Conservation (phyloP, 2,113 vertebrate species). For the Platysternon megacephalum region DNA sequence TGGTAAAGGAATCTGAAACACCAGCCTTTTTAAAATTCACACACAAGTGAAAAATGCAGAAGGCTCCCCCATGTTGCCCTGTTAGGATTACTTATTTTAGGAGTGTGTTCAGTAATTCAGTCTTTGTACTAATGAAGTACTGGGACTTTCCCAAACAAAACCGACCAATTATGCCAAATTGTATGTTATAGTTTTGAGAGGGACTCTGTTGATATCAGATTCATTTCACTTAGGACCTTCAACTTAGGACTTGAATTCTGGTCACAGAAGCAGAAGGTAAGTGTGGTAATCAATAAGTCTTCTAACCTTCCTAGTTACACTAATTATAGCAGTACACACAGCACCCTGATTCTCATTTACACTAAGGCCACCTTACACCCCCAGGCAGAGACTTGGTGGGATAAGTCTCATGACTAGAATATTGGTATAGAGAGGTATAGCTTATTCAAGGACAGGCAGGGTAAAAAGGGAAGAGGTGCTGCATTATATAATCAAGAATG, state of each 20-base stretch:
- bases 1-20: background rate
- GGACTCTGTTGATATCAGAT: background rate
- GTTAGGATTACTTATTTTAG: background rate
- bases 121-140: background rate
- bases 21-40: background rate
- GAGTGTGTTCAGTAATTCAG: background rate
- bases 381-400: background rate
- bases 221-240: background rate
- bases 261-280: background rate
- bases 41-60: background rate
- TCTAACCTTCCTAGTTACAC: background rate
- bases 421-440: background rate
- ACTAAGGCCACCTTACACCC: background rate
- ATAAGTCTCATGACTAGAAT: background rate
- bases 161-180: background rate
- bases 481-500: background rate
- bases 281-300: background rate
- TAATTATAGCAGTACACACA: background rate
- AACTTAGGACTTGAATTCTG: background rate
- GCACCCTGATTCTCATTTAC: background rate
- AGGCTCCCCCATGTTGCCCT: background rate
- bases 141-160: background rate
- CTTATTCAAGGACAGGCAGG: background rate
- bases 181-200: background rate
- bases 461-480: background rate